Evolutionary conservation across 2,113 vertebrate genomes (phyloP).

Genomic region (Gadus chalcogrammus): DNA sequence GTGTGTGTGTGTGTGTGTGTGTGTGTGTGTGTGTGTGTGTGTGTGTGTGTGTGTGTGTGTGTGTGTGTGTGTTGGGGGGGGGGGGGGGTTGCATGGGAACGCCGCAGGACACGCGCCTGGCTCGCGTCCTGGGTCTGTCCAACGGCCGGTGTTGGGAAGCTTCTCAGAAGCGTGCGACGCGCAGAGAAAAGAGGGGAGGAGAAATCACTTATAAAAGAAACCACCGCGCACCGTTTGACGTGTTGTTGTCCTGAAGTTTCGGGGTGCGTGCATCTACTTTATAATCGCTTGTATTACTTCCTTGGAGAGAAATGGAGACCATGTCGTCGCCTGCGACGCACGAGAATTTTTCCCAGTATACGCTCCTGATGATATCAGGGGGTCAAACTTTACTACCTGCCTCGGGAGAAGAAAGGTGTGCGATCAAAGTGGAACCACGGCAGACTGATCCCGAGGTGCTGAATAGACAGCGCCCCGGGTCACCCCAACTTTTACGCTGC

Average conservation of each 20-base stretch:
- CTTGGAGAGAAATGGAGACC: background rate
- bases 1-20: too few species aligned
- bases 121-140: conserved; percentile 64
- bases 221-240: background rate
- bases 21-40: too few species aligned
- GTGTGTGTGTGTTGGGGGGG: conserved; percentile 1
- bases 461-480: conserved; percentile 79
- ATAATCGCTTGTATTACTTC: too few species aligned
- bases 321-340: background rate
- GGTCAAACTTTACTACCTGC: conserved; percentile 24
- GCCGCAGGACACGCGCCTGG: conserved; percentile 78
- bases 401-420: conserved; percentile 40
- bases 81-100: conserved; percentile 68
- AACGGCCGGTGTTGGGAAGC: conserved; percentile 74
- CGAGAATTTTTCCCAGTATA: conserved; percentile 55
- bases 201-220: background rate
- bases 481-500: conserved; percentile 87
- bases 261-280: background rate
- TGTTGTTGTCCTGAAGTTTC: background rate
- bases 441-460: conserved; percentile 66
- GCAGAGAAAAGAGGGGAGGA: conserved; percentile 25
- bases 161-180: conserved; percentile 76
- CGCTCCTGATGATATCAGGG: conserved; percentile 53
- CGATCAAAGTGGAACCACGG: background rate
- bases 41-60: too few species aligned